Conservation (phyloP, 2,113 vertebrate species). For the Crotalus horridus region DNA sequence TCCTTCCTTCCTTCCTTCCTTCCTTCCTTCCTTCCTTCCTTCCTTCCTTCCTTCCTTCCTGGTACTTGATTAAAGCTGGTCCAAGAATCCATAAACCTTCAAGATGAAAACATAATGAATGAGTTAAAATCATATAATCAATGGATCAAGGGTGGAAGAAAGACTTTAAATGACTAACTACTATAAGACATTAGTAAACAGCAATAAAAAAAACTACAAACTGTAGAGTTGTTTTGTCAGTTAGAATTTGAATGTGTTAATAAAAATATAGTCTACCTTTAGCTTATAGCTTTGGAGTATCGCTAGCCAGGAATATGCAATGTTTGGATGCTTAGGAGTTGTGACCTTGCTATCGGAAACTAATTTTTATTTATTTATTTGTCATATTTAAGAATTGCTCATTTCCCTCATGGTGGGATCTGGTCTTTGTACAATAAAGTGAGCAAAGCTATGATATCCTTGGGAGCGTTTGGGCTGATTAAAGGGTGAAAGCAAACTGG, state of each 20-base stretch:
- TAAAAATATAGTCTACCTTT: not conserved
- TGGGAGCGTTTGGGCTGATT: not conserved
- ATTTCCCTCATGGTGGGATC: not conserved
- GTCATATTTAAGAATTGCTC: not conserved
- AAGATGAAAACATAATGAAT: not conserved
- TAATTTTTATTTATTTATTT: not conserved
- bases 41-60: not conserved
- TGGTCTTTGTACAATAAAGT: not conserved
- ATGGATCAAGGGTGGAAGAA: not conserved
- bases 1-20: not conserved
- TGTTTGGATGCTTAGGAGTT: not conserved
- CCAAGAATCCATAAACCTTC: not conserved
- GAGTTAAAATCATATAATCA: not conserved
- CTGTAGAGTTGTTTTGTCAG: not conserved
- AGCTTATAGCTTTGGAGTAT: not conserved
- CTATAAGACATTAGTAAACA: not conserved
- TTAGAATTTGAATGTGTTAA: not conserved
- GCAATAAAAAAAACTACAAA: not conserved
- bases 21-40: too few species aligned
- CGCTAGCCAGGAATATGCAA: not conserved
- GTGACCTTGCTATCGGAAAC: not conserved
- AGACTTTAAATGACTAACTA: not conserved
- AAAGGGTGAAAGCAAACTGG: not conserved
- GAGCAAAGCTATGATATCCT: not conserved
- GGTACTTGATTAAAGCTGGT: not conserved